Evolutionary conservation across 2,797 vertebrate species (phyloP), one percentile per base, ranked within the genome.

Genomic region (Ceryle rudis): DNA sequence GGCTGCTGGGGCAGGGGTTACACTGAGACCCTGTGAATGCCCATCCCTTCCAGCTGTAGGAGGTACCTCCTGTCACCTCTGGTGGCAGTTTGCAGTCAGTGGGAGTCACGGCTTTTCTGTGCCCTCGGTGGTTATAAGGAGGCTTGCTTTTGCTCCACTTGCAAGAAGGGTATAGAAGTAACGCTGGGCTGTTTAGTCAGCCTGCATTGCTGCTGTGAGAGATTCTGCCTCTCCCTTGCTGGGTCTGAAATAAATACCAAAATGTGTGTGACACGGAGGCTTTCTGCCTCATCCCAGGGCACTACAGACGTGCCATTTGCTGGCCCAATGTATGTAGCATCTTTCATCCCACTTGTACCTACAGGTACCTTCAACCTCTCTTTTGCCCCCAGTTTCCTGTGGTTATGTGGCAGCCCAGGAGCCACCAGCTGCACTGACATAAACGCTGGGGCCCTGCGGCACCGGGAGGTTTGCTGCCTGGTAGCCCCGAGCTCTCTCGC

Each of bases 381-480:
- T 42, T 20, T 67, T 35, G 31, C 33, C 37, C 15, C 22, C 11
- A 1, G 3, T 77, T 88, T 70, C n/a, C 61, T 64, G 3, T 51
- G 79, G n/a, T 26, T 71, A 12, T 1, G 11, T 77, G 39, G 28
- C 62, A 62, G 62, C 35, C 41, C 28, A 2, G 2, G 42, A 57
- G 14, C 42, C 11, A 23, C 42, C 1, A 12, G 6, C 33, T 1
- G 1, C 1, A 3, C n/a, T 47, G 51, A 74, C 46, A 62, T 46
- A 62, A 55, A 12, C 52, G 57, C 78, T 61, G 55, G 31, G 70
- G 51, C 64, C 25, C 69, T 33, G 44, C 1, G 1, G 41, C 11
- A 0, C 19, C 0, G 2, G 31, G 28, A 79, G 1, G 66, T 80
- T 79, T 52, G 23, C 60, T 90, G 61, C 57, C 33, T 17, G 6